Percentiles rank a stretch among this genome's conserved stretches.
Conservation (phyloP, 2,797 vertebrate species). For the Jordanella pulchra region DNA sequence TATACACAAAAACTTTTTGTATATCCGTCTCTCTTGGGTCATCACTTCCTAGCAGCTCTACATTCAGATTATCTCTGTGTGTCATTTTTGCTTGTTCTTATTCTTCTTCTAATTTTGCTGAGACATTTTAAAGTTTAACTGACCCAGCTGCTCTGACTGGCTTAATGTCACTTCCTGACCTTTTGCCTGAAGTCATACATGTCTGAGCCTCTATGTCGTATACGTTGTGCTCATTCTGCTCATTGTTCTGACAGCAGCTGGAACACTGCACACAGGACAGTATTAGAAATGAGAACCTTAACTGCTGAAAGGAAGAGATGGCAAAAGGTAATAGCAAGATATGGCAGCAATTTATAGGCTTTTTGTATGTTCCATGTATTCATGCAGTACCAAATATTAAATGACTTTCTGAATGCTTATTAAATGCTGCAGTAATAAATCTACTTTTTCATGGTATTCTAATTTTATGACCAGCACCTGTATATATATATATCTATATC, state of each 20-base stretch:
- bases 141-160: not conserved
- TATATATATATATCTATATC: too few relatives aligned
- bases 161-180: not conserved
- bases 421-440: too few relatives aligned
- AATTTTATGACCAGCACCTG: too few relatives aligned
- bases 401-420: too few relatives aligned
- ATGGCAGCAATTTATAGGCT: too few relatives aligned
- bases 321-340: not conserved
- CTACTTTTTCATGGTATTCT: too few relatives aligned
- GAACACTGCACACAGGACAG: not conserved
- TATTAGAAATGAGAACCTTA: not conserved
- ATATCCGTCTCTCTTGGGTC: too few relatives aligned
- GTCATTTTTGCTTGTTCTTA: too few relatives aligned
- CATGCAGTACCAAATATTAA: too few relatives aligned
- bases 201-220: not conserved
- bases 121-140: not conserved
- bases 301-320: not conserved
- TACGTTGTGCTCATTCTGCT: not conserved
- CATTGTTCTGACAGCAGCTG: not conserved
- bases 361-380: too few relatives aligned
- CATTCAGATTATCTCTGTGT: not conserved
- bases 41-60: not conserved
- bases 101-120: not conserved
- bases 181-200: not conserved
- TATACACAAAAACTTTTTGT: too few relatives aligned